Base-by-base conservation (phyloP, 92 coral and sea anemone species). In the Anthopleura xanthogrammica region DNA sequence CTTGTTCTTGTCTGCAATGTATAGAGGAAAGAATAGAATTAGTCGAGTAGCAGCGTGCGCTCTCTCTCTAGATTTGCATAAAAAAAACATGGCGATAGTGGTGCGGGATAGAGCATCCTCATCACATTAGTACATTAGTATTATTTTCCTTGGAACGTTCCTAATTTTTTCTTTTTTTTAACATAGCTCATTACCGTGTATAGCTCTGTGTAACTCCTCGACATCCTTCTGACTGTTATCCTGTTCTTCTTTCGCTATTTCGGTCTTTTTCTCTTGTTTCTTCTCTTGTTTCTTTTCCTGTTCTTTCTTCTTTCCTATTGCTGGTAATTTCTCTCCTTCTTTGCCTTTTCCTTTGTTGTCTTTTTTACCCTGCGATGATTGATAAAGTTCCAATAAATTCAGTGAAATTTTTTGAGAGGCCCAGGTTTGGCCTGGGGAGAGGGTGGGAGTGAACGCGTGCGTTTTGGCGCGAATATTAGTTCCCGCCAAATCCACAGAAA, bases 1-100 rank as follows among this genome's bases (percentile, higher is more conserved):
- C 72, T 92, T 93, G 82, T 89, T 86, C 43, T 83, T 86, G 64
- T 91, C 98, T 95, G 83, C 23, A 58, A 7, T 16, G 3, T 16
- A 6, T 5, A 58, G 13, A 16, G 64, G n/a, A 58, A 0, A 58
- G n/a, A 58, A 58, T 17, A 12, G 0, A 46, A 46, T 46, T 46
- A 46, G 50, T 46, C 50, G 50, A 5, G 7, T 5, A 5, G 50
- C 50, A 46, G 50, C 50, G 50, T 9, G 9, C 7, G 50, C 5
- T 5, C 7, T 5, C 50, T 9, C 5, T 46, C 50, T 46, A 4
- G 50, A 46, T 5, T 2, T 46, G 9, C 50, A 46, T 5, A 46
- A 6, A 5, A 46, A 58, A 58, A 58, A 57, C 62, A 57, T 57
- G 1, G 4, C 19, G 62, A 19, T 57, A 12, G 16, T 16, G 50